Evolutionary conservation across 2,797 vertebrate genomes (phyloP).

Genomic region (Perodicticus potto): DNA sequence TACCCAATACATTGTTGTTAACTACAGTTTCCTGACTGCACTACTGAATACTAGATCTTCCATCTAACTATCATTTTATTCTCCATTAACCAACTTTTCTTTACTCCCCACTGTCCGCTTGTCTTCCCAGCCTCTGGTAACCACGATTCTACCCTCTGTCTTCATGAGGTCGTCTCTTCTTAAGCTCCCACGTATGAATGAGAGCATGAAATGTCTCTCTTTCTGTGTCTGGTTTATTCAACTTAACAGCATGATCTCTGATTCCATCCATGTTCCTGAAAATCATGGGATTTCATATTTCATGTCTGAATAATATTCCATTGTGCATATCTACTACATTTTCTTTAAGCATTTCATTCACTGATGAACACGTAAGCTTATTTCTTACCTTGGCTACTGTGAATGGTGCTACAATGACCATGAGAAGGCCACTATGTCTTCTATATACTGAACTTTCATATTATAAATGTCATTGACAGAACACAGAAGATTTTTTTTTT

Average conservation of each 20-base stretch:
- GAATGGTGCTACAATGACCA: neutral
- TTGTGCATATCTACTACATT: neutral
- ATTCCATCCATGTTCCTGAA: neutral
- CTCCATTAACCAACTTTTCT: neutral
- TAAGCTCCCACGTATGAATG: neutral
- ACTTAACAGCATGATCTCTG: neutral
- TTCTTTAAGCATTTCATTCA: neutral
- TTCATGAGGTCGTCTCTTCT: neutral
- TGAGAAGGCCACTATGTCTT: neutral
- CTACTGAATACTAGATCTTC: neutral
- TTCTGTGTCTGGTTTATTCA: neutral
- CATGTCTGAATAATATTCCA: neutral
- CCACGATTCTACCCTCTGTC: neutral
- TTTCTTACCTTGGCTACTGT: neutral
- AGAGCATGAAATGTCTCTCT: neutral
- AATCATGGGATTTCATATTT: neutral
- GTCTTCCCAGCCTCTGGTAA: neutral
- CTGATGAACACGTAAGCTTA: neutral
- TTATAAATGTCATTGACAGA: neutral
- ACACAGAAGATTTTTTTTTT: neutral
- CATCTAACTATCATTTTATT: neutral
- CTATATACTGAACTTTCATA: neutral
- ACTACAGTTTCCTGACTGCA: neutral
- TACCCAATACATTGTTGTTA: neutral
- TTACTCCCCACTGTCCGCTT: neutral